A percentile compares a stretch with the other conserved stretches of the same genome.
Conservation (phyloP, 2,888 invertebrate species). For the Thereva nobilitata region DNA sequence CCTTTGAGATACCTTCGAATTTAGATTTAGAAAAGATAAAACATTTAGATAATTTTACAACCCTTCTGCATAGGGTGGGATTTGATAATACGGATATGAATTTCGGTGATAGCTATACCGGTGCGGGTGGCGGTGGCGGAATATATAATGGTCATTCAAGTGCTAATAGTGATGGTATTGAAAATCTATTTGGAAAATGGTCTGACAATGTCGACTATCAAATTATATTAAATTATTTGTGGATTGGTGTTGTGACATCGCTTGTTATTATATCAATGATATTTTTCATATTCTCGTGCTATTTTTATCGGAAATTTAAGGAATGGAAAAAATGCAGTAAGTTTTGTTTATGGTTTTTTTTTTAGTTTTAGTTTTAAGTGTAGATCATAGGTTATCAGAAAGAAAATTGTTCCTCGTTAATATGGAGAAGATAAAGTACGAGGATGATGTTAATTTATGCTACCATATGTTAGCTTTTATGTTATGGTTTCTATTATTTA, state of each 20-base stretch:
- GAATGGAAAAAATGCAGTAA: slow-evolving; percentile 59
- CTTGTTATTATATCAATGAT: slow-evolving; percentile 54
- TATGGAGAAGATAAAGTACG: too few relatives aligned
- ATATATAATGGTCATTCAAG: background rate
- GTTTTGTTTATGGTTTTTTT: slow-evolving; percentile 45
- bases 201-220: slow-evolving; percentile 55
- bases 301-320: slow-evolving; percentile 57
- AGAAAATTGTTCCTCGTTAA: too few relatives aligned
- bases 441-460: too few relatives aligned
- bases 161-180: slow-evolving; percentile 8
- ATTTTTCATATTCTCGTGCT: slow-evolving; percentile 56
- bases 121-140: background rate
- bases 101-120: slow-evolving; percentile 3
- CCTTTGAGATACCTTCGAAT: slow-evolving; percentile 56
- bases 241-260: slow-evolving; percentile 57
- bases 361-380: background rate
- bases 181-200: slow-evolving; percentile 47
- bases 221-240: slow-evolving; percentile 55
- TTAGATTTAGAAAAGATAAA: slow-evolving; percentile 56
- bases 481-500: too few relatives aligned
- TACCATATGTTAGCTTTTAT: too few relatives aligned
- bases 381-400: background rate
- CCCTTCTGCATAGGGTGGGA: slow-evolving; percentile 49
- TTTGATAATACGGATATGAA: too few relatives aligned
- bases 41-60: slow-evolving; percentile 54